Evolutionary conservation across 2,797 vertebrate species (phyloP).

Genomic region (Sebastes flavidus): DNA sequence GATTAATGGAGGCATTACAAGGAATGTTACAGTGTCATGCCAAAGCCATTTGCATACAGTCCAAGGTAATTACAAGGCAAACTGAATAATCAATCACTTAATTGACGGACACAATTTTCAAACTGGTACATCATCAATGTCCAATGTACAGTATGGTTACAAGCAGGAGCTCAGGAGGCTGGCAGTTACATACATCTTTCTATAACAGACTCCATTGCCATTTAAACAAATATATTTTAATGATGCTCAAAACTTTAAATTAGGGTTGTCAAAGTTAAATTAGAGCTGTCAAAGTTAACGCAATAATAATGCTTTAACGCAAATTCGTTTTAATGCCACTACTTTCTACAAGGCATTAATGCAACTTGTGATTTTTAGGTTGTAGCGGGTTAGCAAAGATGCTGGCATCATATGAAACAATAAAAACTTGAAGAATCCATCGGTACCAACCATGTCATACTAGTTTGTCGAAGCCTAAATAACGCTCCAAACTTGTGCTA

Average conservation of each 20-base stretch:
- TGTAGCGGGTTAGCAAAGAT: no score
- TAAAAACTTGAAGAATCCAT: no score
- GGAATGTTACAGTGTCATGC: background rate
- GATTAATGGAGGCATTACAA: slow-evolving; percentile 28
- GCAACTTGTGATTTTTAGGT: no score
- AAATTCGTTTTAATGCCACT: no score
- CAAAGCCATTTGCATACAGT: slow-evolving; percentile 13
- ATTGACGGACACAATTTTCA: background rate
- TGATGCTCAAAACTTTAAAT: background rate
- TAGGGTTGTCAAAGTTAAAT: background rate
- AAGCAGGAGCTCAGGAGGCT: background rate
- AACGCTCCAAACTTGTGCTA: no score
- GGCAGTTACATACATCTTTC: background rate
- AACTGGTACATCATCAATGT: background rate
- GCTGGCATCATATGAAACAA: no score
- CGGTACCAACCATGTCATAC: no score
- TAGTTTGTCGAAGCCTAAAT: no score
- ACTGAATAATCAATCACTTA: slow-evolving; percentile 1
- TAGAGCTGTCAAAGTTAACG: no score
- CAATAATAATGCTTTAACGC: no score
- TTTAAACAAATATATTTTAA: background rate
- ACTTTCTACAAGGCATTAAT: no score
- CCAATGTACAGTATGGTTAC: background rate
- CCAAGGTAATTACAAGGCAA: slow-evolving; percentile 4
- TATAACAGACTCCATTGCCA: background rate